A percentile compares a stretch with the other conserved stretches of the same genome.
phyloP scores from a whole-genome alignment of 1,140 invertebrate species.

The Oncopodura yosiiana region DNA sequence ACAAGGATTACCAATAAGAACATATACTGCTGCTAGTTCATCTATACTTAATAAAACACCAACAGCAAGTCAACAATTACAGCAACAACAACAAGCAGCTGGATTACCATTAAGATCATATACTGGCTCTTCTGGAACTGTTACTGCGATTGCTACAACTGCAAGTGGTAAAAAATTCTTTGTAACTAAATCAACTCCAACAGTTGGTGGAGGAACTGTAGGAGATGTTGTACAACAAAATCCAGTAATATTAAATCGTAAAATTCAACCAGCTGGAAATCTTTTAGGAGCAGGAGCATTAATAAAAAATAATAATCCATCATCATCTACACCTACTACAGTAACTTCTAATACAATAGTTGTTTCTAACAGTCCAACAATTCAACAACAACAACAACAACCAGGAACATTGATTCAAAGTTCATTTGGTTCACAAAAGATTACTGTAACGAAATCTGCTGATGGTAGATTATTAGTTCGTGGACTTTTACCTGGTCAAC shows the following conservation, averaged over 20 bases:
- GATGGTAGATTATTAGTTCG: constrained; percentile 86
- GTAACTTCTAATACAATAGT: no score
- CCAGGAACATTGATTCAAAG: constrained; percentile 53
- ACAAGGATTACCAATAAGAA: constrained; percentile 2
- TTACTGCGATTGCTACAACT: background rate
- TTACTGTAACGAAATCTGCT: constrained; percentile 77
- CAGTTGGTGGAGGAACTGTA: background rate
- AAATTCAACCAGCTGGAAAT: background rate
- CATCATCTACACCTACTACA: constrained; percentile 19
- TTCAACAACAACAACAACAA: constrained; percentile 55
- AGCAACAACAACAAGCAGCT: background rate
- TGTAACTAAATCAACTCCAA: background rate
- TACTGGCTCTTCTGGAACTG: background rate
- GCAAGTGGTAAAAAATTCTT: constrained; percentile 10
- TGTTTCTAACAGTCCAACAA: constrained; percentile 42
- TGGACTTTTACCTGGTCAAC: constrained; percentile 84
- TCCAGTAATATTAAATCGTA: constrained; percentile 19
- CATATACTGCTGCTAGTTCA: background rate
- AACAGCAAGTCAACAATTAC: background rate
- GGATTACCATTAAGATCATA: background rate
- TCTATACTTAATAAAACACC: background rate
- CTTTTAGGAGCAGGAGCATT: background rate
- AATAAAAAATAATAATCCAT: no score
- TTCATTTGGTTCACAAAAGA: constrained; percentile 51
- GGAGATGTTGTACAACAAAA: background rate